These are phyloP conservation scores for Tetramorium parvispinum DNA, from an alignment of 1,140 invertebrate species.

Conservation along the genomic window DNA sequence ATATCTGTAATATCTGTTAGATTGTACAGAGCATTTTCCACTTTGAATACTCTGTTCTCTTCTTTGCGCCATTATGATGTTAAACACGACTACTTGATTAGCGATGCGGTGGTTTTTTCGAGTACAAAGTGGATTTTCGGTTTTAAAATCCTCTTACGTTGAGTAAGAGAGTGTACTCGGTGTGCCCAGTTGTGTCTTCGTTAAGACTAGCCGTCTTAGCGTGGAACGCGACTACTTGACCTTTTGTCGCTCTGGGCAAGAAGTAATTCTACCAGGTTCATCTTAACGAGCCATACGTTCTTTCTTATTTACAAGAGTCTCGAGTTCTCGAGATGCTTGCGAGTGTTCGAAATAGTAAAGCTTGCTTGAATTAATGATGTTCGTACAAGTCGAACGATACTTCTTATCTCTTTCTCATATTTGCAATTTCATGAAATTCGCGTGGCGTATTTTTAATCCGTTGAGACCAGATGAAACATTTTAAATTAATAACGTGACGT, in stretches of 20 bases:
- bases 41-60: not conserved
- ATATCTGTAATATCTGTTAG: not conserved
- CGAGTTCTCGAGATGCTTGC: not conserved
- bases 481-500: not conserved
- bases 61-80: not conserved
- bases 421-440: not conserved
- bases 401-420: not conserved
- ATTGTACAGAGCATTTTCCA: not conserved
- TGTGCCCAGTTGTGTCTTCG: conserved; percentile 17
- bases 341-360: conserved; percentile 5
- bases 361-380: conserved; percentile 38
- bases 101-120: not conserved
- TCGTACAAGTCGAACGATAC: not conserved
- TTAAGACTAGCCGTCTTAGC: not conserved
- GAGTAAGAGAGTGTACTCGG: not conserved
- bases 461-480: not conserved
- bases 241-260: conserved; percentile 45
- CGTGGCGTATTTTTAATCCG: not conserved
- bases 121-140: not conserved
- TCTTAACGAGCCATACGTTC: conserved; percentile 51
- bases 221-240: conserved; percentile 54
- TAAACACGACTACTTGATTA: not conserved
- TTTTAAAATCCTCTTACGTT: conserved; percentile 38
- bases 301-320: conserved; percentile 37
- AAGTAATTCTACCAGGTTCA: conserved; percentile 51